phyloP scores from a whole-genome alignment of 2,113 vertebrate species.

The Indri indri region DNA sequence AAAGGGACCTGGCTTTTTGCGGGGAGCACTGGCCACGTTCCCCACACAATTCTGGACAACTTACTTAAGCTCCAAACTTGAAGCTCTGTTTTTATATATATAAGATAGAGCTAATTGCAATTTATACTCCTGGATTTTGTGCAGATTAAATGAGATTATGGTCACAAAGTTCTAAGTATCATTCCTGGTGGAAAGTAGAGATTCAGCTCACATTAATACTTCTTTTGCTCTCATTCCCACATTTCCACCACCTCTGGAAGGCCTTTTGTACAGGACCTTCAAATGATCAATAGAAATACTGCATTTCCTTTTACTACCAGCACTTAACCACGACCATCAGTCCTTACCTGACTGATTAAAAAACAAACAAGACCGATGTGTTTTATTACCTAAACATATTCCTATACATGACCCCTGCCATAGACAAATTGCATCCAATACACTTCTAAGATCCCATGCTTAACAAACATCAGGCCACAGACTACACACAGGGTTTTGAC shows the following conservation, averaged over 20 bases:
- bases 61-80: not conserved
- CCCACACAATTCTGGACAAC: not conserved
- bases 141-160: not conserved
- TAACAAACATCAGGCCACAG: slow-evolving; percentile 44
- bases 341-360: not conserved
- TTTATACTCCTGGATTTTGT: not conserved
- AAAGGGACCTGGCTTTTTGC: too few species aligned
- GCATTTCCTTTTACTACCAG: not conserved
- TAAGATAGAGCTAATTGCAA: not conserved
- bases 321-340: not conserved
- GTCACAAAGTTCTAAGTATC: not conserved
- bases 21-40: too few species aligned
- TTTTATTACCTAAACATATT: not conserved
- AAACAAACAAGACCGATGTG: not conserved
- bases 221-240: not conserved
- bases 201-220: not conserved
- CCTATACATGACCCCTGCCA: not conserved
- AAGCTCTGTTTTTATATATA: not conserved
- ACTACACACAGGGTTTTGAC: slow-evolving; percentile 42
- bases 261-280: not conserved
- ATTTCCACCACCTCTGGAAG: not conserved
- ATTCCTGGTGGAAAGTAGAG: not conserved
- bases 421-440: slow-evolving; percentile 62
- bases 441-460: slow-evolving; percentile 22
- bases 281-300: not conserved